Evolutionary conservation across 2,888 invertebrate species (phyloP).

Genomic region (Melipona bicolor): DNA sequence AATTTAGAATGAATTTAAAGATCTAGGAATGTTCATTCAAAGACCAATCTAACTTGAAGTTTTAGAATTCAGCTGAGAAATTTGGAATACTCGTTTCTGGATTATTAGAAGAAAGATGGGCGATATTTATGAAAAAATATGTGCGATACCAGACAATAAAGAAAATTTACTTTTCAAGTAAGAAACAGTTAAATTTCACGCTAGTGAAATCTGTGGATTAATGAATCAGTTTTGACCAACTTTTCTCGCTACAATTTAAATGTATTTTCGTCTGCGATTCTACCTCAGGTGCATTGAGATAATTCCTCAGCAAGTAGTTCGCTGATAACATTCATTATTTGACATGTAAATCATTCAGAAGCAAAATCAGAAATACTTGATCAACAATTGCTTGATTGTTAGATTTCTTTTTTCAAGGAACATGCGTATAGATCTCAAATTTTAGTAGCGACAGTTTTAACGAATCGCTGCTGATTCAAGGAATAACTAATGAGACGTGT

Average conservation of each 20-base stretch:
- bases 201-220: too few species aligned
- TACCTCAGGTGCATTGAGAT: not conserved
- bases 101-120: not conserved
- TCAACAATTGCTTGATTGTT: not conserved
- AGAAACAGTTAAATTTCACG: not conserved
- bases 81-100: too few species aligned
- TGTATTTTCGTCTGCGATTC: not conserved
- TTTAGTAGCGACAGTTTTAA: too few species aligned
- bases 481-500: too few species aligned
- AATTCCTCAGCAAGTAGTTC: not conserved
- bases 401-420: too few species aligned
- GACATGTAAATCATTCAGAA: not conserved
- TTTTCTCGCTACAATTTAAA: not conserved
- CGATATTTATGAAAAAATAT: not conserved
- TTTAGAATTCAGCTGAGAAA: too few species aligned
- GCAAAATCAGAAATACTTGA: not conserved
- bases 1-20: not conserved
- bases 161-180: not conserved
- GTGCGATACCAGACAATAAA: not conserved
- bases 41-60: not conserved
- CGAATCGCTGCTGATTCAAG: too few species aligned
- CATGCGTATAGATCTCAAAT: too few species aligned
- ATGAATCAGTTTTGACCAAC: too few species aligned
- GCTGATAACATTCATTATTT: fast-evolving
- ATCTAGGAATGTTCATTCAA: not conserved